phyloP scores from a whole-genome alignment of 2,113 vertebrate genomes.

The Lontra canadensis region DNA sequence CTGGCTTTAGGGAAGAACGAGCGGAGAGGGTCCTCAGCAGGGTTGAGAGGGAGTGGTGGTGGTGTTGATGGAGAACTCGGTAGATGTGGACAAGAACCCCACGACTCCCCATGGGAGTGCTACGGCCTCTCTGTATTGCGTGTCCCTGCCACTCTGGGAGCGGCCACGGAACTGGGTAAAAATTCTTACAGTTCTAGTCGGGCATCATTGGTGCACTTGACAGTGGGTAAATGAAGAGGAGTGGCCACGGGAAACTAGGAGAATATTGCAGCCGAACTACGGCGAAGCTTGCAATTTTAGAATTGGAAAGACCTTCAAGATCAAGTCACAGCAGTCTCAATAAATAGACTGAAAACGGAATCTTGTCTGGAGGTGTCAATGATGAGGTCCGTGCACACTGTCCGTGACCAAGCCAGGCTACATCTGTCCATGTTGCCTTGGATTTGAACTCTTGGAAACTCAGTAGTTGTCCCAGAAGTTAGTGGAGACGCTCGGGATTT shows the following conservation, averaged over 20 bases:
- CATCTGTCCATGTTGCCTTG: neutral
- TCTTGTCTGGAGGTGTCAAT: neutral
- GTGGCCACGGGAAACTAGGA: neutral
- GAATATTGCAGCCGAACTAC: neutral
- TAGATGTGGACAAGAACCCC: rapidly evolving
- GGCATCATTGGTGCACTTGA: neutral
- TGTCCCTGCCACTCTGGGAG: neutral
- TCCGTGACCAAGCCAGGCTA: neutral
- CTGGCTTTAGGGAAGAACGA: neutral
- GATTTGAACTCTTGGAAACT: neutral
- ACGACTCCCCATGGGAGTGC: neutral
- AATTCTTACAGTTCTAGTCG: neutral
- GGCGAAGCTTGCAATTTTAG: neutral
- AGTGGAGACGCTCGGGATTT: neutral
- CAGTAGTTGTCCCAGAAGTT: neutral
- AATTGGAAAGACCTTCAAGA: neutral
- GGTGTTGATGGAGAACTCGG: neutral
- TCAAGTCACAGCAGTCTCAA: neutral
- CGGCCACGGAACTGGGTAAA: too few relatives aligned
- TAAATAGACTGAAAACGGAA: neutral
- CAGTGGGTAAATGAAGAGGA: neutral
- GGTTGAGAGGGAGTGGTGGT: too few relatives aligned
- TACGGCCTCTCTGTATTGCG: rapidly evolving
- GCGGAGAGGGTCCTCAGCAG: neutral
- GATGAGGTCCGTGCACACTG: neutral